These are phyloP conservation scores for Heterodera schachtii DNA, from an alignment of 1,140 invertebrate species.

Conservation along the genomic window DNA sequence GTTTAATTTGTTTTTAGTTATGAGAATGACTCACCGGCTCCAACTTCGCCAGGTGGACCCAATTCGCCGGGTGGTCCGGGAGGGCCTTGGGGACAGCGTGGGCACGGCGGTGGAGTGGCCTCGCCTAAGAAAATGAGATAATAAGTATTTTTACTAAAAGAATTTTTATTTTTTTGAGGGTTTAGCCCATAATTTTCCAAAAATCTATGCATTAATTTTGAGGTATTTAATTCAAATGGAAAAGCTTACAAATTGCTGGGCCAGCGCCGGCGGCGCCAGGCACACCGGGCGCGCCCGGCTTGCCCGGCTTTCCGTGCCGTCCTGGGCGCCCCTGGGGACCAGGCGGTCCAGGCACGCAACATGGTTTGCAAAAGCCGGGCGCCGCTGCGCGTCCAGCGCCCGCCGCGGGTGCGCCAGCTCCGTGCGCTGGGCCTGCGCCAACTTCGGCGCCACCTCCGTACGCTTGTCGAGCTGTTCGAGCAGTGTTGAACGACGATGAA, in stretches of 20 bases:
- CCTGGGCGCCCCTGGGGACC: constrained; percentile 20
- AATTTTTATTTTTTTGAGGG: background rate
- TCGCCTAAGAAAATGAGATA: background rate
- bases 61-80: constrained; percentile 6
- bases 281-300: constrained; percentile 40
- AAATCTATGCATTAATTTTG: background rate
- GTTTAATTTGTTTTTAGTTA: background rate
- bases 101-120: constrained; percentile 43
- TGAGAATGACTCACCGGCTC: constrained; percentile 2
- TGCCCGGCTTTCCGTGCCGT: constrained; percentile 11
- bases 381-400: background rate
- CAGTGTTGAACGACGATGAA: background rate
- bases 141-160: background rate
- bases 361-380: constrained; percentile 18
- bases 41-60: constrained; percentile 42
- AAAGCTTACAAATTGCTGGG: constrained; percentile 30
- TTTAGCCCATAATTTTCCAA: background rate
- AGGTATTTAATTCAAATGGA: background rate
- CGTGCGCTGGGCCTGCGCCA: background rate
- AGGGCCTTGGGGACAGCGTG: constrained; percentile 32
- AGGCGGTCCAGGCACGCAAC: constrained; percentile 17
- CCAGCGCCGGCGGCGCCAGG: constrained; percentile 34
- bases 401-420: background rate
- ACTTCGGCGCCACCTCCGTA: constrained; percentile 14
- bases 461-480: constrained; percentile 19